Evolutionary conservation across 2,888 invertebrate species (phyloP), one percentile per base, ranked within the genome.

Genomic region (Eumerus sabulonum): DNA sequence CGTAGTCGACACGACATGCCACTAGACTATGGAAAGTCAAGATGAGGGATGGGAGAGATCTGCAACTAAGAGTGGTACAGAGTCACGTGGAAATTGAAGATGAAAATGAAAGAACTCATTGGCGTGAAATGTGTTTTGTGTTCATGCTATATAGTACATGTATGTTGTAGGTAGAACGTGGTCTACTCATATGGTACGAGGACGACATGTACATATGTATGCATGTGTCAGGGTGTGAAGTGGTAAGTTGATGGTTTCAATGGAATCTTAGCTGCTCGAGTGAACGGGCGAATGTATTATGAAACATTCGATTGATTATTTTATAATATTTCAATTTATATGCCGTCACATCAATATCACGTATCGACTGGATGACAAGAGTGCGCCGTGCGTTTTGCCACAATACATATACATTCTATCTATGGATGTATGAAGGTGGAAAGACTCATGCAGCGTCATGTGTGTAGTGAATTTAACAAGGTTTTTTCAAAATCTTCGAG

Each of bases 271-370:
- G 36, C 27, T 27, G 27, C 27, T 1, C 47, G 66, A 18, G 5
- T 38, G 42, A 36, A 9, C 14, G 18, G 56, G 11, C 18, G 18
- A 40, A 47, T 56, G 14, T 67, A 62, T 59, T 68, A 57, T 73
- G 68, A 79, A 74, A 60, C 59, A 73, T 74, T 68, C 79, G 68
- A 73, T 68, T 81, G 74, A 81, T 81, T 74, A 76, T 81, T 73
- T 81, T 81, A 76, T 81, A 81, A 81, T 74, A 81, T 81, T 76
- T 76, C 79, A 81, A 81, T 81, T 70, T 81, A 81, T 81, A 81
- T 81, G 68, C 79, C 66, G 79, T 81, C 79, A 74, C 59, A 76
- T 64, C 66, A 74, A 70, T 81, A 62, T 64, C 67, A 57, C 57
- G 59, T 63, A 17, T 62, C 50, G 44, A 51, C 2, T 44, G 42